phyloP scores from a whole-genome alignment of 1,140 invertebrate genomes.

The Penaeus indicus region DNA sequence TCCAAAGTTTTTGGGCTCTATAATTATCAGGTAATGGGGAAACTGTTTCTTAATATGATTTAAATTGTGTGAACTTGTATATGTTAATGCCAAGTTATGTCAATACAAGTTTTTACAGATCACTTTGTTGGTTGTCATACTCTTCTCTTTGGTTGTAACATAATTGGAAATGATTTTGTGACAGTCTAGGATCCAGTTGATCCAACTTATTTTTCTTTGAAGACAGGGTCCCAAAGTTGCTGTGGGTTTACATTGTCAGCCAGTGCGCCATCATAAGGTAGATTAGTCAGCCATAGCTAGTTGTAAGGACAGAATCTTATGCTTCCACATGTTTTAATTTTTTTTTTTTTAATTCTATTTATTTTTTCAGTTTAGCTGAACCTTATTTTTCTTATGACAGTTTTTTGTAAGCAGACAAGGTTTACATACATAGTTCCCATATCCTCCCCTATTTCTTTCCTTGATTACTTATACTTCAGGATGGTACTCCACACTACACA shows the following conservation, averaged over 20 bases:
- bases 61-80: background rate
- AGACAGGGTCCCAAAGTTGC: slow-evolving; percentile 44
- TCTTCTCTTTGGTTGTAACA: too few relatives aligned
- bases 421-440: too few relatives aligned
- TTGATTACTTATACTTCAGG: too few relatives aligned
- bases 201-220: slow-evolving; percentile 39
- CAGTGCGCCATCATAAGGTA: slow-evolving; percentile 54
- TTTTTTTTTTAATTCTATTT: too few relatives aligned
- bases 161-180: too few relatives aligned
- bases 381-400: background rate
- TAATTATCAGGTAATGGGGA: slow-evolving; percentile 76
- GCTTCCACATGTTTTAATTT: background rate
- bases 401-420: background rate
- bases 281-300: slow-evolving; percentile 15
- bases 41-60: slow-evolving; percentile 20
- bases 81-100: too few relatives aligned
- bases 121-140: too few relatives aligned
- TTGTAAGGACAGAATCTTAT: slow-evolving; percentile 42
- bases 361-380: background rate
- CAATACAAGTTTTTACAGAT: too few relatives aligned
- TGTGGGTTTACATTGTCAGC: slow-evolving; percentile 36
- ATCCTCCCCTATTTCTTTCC: too few relatives aligned
- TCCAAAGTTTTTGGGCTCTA: slow-evolving; percentile 99
- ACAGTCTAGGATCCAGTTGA: too few relatives aligned
- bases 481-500: too few relatives aligned